These are phyloP conservation scores for Poecilobothrus nobilitatus DNA, from an alignment of 2,888 invertebrate species.

Conservation along the genomic window DNA sequence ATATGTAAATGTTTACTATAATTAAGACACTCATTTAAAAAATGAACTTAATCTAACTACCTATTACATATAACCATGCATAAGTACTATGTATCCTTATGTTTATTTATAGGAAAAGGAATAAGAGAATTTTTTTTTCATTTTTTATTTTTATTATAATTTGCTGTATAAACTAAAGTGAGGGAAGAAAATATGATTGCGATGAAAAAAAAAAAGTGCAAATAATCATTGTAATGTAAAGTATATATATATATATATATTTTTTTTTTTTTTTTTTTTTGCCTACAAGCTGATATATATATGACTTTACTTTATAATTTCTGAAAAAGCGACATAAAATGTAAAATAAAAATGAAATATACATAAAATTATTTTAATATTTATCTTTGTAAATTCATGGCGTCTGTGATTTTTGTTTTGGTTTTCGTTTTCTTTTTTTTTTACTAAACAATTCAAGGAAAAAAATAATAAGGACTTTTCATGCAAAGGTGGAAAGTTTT, in stretches of 20 bases:
- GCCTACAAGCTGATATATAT: background rate
- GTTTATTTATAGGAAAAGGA: background rate
- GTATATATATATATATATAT: too few relatives aligned
- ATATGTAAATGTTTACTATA: background rate
- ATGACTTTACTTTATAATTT: background rate
- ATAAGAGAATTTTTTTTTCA: background rate
- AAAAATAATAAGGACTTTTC: too few relatives aligned
- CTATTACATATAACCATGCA: background rate
- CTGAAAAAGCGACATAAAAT: slow-evolving; percentile 2
- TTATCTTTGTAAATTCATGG: background rate
- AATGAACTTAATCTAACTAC: background rate
- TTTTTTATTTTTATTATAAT: background rate
- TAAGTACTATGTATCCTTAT: background rate
- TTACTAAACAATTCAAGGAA: too few relatives aligned
- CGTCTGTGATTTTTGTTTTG: background rate
- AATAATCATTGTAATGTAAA: background rate
- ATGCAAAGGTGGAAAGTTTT: too few relatives aligned
- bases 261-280: too few relatives aligned
- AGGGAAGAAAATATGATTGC: background rate
- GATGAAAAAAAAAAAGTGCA: background rate
- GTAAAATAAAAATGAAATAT: background rate
- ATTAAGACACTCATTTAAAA: background rate
- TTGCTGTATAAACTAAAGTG: background rate
- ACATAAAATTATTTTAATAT: background rate
- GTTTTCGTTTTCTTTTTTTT: too few relatives aligned